Conservation (phyloP, 2,888 invertebrate genomes). For the Drosophila paramelanica region DNA sequence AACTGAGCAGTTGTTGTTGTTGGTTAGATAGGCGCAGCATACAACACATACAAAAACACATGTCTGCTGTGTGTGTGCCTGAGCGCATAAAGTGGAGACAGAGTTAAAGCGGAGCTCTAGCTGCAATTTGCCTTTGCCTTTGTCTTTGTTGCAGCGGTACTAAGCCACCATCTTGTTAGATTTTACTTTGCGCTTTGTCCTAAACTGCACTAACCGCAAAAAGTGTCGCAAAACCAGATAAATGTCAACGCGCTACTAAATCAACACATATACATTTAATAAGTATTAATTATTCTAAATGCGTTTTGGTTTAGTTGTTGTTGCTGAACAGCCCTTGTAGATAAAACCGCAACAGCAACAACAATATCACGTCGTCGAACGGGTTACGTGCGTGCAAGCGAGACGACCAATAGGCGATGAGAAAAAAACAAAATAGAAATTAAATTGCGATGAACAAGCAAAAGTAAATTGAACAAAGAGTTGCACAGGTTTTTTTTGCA, state of each 20-base stretch:
- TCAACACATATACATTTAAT: constrained; percentile 1
- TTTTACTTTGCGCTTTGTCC: constrained; percentile 27
- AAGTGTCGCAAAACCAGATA: constrained; percentile 38
- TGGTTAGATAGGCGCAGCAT: constrained; percentile 48
- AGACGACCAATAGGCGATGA: constrained; percentile 40
- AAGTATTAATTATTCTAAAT: constrained; percentile 34
- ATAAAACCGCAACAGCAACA: constrained; percentile 40
- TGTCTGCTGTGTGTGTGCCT: not conserved
- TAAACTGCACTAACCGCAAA: constrained; percentile 30
- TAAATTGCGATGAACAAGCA: constrained; percentile 70
- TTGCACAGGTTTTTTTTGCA: constrained; percentile 40
- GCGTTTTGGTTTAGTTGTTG: constrained; percentile 20
- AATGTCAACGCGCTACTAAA: constrained; percentile 36
- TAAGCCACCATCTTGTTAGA: constrained; percentile 51
- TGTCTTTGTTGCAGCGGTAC: constrained; percentile 35
- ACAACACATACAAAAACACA: constrained; percentile 18
- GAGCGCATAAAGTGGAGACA: constrained; percentile 14
- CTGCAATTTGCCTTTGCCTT: constrained; percentile 15
- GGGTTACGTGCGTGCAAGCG: constrained; percentile 49
- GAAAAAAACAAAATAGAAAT: constrained; percentile 38
- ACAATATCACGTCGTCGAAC: constrained; percentile 30
- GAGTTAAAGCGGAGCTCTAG: constrained; percentile 1
- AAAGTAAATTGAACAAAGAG: constrained; percentile 66
- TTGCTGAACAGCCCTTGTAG: constrained; percentile 34
- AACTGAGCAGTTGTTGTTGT: constrained; percentile 27